These are phyloP conservation scores for Crypturellus undulatus DNA, from an alignment of 2,113 vertebrate genomes.

Conservation along the genomic window DNA sequence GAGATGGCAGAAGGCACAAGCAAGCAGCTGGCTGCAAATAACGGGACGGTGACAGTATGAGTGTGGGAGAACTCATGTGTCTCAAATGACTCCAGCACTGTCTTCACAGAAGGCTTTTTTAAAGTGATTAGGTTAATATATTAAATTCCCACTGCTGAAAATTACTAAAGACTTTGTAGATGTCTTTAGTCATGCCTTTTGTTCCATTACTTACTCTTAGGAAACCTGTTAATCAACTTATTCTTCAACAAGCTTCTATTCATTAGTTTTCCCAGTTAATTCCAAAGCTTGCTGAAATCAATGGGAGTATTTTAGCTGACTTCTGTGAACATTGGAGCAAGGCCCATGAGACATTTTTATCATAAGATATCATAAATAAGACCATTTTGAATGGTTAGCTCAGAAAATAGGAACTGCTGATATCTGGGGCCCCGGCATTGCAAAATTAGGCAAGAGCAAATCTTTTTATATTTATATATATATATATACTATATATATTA, in stretches of 20 bases:
- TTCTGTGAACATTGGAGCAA: background rate
- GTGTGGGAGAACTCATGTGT: background rate
- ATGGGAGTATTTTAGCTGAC: slow-evolving; percentile 5
- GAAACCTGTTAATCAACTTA: slow-evolving; percentile 14
- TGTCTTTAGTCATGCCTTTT: background rate
- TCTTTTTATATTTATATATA: too few relatives aligned
- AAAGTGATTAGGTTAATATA: background rate
- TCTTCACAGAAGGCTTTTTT: background rate
- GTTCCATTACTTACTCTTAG: slow-evolving; percentile 36
- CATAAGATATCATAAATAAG: background rate
- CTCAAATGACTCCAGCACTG: background rate
- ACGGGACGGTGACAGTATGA: background rate
- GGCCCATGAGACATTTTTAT: background rate
- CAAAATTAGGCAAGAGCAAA: slow-evolving; percentile 18
- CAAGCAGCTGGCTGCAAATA: background rate
- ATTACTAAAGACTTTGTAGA: background rate
- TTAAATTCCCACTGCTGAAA: slow-evolving; percentile 25
- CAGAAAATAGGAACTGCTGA: slow-evolving; percentile 4
- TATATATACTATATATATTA: too few relatives aligned
- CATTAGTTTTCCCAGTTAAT: slow-evolving; percentile 12
- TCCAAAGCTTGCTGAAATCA: background rate
- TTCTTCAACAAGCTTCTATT: slow-evolving; percentile 32
- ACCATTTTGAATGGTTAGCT: background rate
- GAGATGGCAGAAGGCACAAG: background rate
- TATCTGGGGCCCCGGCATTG: background rate